Base-by-base conservation (phyloP, 2,113 vertebrate genomes). In the Microcebus lehilahytsara region DNA sequence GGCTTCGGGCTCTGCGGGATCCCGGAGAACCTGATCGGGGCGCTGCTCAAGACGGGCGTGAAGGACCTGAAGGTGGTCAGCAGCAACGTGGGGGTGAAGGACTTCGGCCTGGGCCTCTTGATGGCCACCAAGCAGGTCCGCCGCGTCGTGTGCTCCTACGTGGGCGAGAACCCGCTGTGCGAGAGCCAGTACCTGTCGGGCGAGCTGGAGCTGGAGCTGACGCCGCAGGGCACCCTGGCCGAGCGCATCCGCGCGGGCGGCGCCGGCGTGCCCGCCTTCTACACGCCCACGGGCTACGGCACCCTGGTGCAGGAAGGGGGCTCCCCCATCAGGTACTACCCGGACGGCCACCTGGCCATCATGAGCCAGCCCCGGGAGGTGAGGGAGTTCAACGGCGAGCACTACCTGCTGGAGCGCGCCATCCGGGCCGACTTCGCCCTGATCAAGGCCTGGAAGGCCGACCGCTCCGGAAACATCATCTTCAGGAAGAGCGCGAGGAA, bases 1-100 rank as follows among this genome's bases (percentile, higher is more conserved):
- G 99, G 99, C 32, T 99, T 99, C 97, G 99, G 99, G 60, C 98
- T 99, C 81, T 99, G 99, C 97, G 99, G 99, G 12, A 99, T 99
- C 88, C 99, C 99, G 4, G 99, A 99, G 98, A 99, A 99, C 94
- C 99, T 99, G 34, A 99, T 99, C 77, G 99, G 98, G 42, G 99
- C 99, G 93, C 98, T 99, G 92, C 97, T 99, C 98, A 99, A 99
- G 98, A 99, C 98, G 0, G 98, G 99, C 5, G 99, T 99, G 67
- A 99, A 98, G 53, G 98, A 97, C 88, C 93, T 99, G 96, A 99
- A 99, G 6, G 99, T 99, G 77, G 99, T 99, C 97, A 99, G 99
- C 98, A 99, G 99, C 97, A 99, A 99, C 98, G 99, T 99, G 79
- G 99, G 99, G 13, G 99, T 99, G 97, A 99, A 99, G 97, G 99